Base-by-base conservation (phyloP, 2,113 vertebrate species). In the Falco punctatus region DNA sequence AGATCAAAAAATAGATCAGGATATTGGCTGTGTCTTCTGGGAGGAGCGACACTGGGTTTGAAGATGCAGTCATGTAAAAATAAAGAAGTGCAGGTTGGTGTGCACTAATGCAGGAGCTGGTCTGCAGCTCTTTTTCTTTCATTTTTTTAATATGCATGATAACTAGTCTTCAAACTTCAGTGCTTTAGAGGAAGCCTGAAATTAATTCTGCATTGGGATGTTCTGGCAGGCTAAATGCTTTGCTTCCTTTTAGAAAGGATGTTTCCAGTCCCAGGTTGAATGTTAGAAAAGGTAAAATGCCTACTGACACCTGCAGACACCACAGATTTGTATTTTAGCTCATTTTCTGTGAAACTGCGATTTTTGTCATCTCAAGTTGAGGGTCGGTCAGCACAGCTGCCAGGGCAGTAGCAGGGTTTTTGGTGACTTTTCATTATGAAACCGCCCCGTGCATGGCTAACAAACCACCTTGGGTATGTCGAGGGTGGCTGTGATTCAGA, bases 1-100 rank as follows among this genome's bases (percentile, higher is more conserved):
- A 88, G 75, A 92, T 65, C 32, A 83, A 88, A 95, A 94, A 93
- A 59, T 83, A 94, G 71, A 90, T 66, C 28, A 48, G 75, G 80
- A 81, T 83, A 57, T 81, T 95, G 75, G 21, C 75, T 92, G 27
- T 75, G 73, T 67, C 70, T 79, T 52, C 81, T 86, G 57, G 70
- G 87, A 92, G 89, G 55, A 96, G 55, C 2, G 0, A 49, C 17
- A 7, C n/a, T 0, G 21, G 32, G 26, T 49, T n/a, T 82, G 79
- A 71, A 65, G 58, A 75, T n/a, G 58, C 27, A 52, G 33, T 69
- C 3, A 28, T 88, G 88, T 59, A 67, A 83, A 92, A 95, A 74
- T 38, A 70, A 89, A 79, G 19, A 70, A 32, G 14, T 24, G 33
- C 5, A 4, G 66, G 26, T 57, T 69, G 28, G 5, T 61, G 40